Base-by-base conservation (phyloP, 2,797 vertebrate species). In the Sciaenops ocellatus region DNA sequence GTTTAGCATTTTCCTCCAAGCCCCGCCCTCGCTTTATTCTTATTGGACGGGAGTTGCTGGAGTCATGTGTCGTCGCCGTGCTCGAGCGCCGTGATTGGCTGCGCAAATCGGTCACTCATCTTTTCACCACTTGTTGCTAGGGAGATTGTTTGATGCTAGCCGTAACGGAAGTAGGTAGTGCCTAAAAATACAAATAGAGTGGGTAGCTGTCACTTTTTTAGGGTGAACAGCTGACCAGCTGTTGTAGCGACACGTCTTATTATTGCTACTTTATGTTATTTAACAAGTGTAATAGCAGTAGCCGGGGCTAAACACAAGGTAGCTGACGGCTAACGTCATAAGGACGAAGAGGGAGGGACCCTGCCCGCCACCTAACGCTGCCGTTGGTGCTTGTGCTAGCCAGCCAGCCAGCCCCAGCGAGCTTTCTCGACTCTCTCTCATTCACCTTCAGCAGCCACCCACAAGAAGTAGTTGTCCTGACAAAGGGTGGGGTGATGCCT, bases 41-140 rank as follows among this genome's bases (percentile, higher is more conserved):
- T 44, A 95, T 95, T 96, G 94, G 95, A 46, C 16, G 4, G 5
- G 22, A n/a, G 16, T 1, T 0, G 34, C 85, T 90, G 85, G 88
- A 90, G 81, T 89, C 86, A 89, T 88, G 51, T 86, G 83, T 86
- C 87, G 83, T 88, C 61, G 54, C 60, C 9, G 69, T 65, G 11
- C 24, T 44, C 22, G 61, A 59, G 63, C 2, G 0, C 57, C 10
- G 41, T 71, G 86, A 94, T 8, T 93, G 93, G 89, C 52, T 57
- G 11, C 2, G 8, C 3, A 9, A 1, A 8, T 28, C 74, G 78
- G 90, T 93, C 94, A 78, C 71, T 89, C 80, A 81, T 54, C 24
- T 77, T 88, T 93, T 93, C 93, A 85, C 93, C 94, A 96, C 95
- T 95, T 96, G 95, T 96, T 96, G 95, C 95, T 95, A 96, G 93